Evolutionary conservation across 2,888 invertebrate species (phyloP).

Genomic region (Clepsis dumicolana): DNA sequence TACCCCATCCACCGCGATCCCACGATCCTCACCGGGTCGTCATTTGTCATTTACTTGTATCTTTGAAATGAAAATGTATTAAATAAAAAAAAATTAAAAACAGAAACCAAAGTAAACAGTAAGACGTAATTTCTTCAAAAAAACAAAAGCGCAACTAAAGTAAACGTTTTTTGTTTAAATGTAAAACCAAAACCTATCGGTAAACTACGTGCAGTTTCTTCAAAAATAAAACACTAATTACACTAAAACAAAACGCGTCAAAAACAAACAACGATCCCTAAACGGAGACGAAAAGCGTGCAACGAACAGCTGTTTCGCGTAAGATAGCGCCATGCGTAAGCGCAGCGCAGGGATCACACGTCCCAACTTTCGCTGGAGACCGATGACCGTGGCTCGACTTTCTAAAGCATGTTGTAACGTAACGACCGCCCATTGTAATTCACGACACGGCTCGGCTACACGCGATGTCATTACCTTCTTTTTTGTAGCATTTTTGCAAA

Average conservation of each 20-base stretch:
- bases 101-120: too few relatives aligned
- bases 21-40: too few relatives aligned
- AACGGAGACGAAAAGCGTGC: background rate
- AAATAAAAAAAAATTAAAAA: too few relatives aligned
- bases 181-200: background rate
- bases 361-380: conserved; percentile 80
- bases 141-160: too few relatives aligned
- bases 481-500: conserved; percentile 73
- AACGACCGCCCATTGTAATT: conserved; percentile 80
- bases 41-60: too few relatives aligned
- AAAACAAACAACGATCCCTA: background rate
- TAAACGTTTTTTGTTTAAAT: too few relatives aligned
- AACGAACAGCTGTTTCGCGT: conserved; percentile 37
- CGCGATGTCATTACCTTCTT: conserved; percentile 75
- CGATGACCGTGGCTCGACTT: conserved; percentile 83
- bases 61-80: too few relatives aligned
- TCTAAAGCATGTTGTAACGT: conserved; percentile 84
- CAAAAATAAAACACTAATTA: background rate
- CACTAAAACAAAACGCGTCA: background rate
- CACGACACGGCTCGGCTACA: conserved; percentile 76
- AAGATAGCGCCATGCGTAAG: conserved; percentile 58
- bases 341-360: conserved; percentile 65
- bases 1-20: too few relatives aligned
- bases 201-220: background rate
- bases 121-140: too few relatives aligned